A percentile compares a stretch with the other conserved stretches of the same genome.
Conservation (phyloP, 2,113 vertebrate species). For the Terrapene triunguis region DNA sequence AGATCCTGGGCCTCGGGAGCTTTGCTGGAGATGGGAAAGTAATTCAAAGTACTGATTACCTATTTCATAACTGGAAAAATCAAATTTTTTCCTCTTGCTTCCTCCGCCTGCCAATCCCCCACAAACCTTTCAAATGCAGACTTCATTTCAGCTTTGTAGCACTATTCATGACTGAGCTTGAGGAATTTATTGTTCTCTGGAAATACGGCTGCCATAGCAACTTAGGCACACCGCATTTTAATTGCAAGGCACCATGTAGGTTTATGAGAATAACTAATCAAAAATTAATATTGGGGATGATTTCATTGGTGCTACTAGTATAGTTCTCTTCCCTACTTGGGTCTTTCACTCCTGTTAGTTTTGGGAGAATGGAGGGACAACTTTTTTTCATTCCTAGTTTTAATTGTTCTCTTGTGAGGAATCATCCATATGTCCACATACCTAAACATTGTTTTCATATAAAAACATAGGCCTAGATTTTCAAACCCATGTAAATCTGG, state of each 20-base stretch:
- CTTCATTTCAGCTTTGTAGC: neutral
- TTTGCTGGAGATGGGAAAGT: neutral
- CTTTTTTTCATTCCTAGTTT: neutral
- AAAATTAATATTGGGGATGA: neutral
- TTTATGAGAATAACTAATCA: slow-evolving; percentile 70
- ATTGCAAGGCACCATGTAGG: slow-evolving; percentile 66
- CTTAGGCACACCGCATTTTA: slow-evolving; percentile 72
- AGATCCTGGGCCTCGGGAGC: slow-evolving; percentile 25
- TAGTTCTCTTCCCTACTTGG: neutral
- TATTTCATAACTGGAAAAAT: slow-evolving; percentile 2
- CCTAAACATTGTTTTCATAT: neutral
- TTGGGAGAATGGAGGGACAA: neutral
- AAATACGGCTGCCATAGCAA: slow-evolving; percentile 78
- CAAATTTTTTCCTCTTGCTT: neutral
- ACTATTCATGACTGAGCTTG: slow-evolving; percentile 44
- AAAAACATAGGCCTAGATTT: neutral
- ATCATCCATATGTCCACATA: neutral
- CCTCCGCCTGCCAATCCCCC: neutral
- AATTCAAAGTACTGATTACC: slow-evolving; percentile 15
- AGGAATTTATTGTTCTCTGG: slow-evolving; percentile 66
- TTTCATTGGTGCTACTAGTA: neutral
- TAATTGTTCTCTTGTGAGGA: neutral
- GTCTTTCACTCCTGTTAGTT: neutral
- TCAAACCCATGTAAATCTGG: neutral
- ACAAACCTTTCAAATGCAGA: neutral